These are phyloP conservation scores for Myxocyprinus asiaticus DNA, from an alignment of 2,113 vertebrate species.

Conservation along the genomic window DNA sequence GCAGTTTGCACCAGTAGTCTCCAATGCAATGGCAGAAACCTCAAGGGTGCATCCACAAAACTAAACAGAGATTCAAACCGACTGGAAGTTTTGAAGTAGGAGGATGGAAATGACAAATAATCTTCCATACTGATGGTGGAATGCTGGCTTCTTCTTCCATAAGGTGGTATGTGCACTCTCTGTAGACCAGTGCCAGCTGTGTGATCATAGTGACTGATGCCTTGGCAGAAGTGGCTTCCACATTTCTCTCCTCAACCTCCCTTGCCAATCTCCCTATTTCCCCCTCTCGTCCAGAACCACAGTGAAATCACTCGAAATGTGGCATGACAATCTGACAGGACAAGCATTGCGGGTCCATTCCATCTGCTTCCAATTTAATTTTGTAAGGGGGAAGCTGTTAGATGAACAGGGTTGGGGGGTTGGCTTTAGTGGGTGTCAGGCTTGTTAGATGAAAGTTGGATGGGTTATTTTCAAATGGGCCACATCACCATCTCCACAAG, in stretches of 20 bases:
- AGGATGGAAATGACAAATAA: conserved; percentile 7
- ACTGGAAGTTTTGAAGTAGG: conserved; percentile 22
- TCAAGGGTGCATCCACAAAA: neutral
- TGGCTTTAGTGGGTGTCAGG: conserved; percentile 49
- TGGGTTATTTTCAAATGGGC: conserved; percentile 75
- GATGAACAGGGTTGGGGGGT: conserved; percentile 53
- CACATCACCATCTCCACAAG: conserved; percentile 79
- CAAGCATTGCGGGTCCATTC: conserved; percentile 64
- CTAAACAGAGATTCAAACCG: conserved; percentile 24
- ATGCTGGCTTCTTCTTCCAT: conserved; percentile 26
- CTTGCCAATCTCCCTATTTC: conserved; percentile 29
- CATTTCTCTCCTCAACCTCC: conserved; percentile 52
- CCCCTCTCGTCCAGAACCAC: conserved; percentile 54
- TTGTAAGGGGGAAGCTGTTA: conserved; percentile 46
- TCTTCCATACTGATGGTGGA: conserved; percentile 9
- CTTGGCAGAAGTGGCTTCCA: conserved; percentile 62
- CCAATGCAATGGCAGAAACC: conserved; percentile 16
- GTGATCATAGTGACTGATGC: conserved; percentile 70
- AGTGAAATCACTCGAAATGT: conserved; percentile 71
- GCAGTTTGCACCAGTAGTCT: conserved; percentile 17
- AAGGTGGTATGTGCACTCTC: conserved; percentile 8
- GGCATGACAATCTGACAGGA: conserved; percentile 72
- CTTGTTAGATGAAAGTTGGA: conserved; percentile 76
- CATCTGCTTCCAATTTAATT: conserved; percentile 84
- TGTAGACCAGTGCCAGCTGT: conserved; percentile 69